Percentiles rank a stretch among this genome's conserved stretches.
Evolutionary conservation across 2,797 vertebrate genomes (phyloP).

Genomic region (Cyclura pinguis): DNA sequence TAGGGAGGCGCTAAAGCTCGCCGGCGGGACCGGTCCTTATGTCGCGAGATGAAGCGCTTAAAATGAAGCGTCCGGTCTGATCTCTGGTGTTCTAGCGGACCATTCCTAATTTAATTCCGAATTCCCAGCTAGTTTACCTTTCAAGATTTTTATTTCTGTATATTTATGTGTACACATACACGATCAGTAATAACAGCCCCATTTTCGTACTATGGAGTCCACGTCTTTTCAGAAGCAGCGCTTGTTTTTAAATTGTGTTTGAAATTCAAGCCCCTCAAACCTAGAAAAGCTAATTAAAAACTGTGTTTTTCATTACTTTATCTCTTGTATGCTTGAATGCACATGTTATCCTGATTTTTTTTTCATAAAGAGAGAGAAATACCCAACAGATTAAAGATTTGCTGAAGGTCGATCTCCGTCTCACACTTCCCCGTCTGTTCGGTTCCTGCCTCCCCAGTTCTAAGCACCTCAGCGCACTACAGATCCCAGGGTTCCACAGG

Average conservation of each 20-base stretch:
- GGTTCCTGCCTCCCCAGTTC: not conserved
- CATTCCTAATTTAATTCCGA: not conserved
- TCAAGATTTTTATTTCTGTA: not conserved
- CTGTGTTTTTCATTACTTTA: not conserved
- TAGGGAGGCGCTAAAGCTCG: no score
- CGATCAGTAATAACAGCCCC: not conserved
- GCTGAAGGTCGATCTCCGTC: conserved; percentile 30
- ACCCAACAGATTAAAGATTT: conserved; percentile 5
- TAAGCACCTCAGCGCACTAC: no score
- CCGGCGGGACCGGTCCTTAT: no score
- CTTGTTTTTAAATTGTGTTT: not conserved
- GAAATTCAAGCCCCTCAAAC: conserved; percentile 22
- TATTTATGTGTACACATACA: not conserved
- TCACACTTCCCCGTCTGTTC: conserved; percentile 40
- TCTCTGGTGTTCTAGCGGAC: not conserved
- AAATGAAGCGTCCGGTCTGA: not conserved
- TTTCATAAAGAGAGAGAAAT: conserved; percentile 48
- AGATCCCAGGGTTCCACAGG: no score
- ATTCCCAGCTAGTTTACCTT: not conserved
- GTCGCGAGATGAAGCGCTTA: not conserved
- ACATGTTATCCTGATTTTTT: conserved; percentile 51
- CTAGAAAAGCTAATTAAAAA: not conserved
- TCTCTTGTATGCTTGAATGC: conserved; percentile 23
- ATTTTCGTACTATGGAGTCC: conserved; percentile 19
- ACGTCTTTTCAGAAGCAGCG: not conserved